Base-by-base conservation (phyloP, 2,888 invertebrate genomes). In the Chorisops tibialis region DNA sequence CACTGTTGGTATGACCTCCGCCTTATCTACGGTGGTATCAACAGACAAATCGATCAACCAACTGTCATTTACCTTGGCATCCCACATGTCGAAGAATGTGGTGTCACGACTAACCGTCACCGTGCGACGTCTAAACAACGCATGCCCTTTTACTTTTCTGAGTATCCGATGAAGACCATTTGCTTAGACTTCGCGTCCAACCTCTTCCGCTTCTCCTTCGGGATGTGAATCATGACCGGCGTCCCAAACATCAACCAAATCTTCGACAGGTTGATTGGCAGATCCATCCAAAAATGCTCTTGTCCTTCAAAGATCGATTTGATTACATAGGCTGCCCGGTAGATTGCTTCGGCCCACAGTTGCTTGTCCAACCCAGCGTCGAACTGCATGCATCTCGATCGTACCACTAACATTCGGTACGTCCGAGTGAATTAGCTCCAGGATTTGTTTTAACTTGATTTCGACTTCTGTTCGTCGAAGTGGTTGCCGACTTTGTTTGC, bases 91-190 rank as follows among this genome's bases (percentile, higher is more conserved):
- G 37, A 37, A 12, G 37, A 37, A 37, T 12, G 12, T 37, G 37
- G 12, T 12, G 12, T 37, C 37, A 37, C 37, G 37, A 37, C 37
- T 37, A 12, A 37, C 37, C 37, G 12, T 37, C 37, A n/a, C 14
- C 43, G 43, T n/a, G n/a, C n/a, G n/a, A n/a, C n/a, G n/a, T n/a
- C n/a, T n/a, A 43, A 43, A 14, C 43, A 43, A 43, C 43, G 43
- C n/a, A 43, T n/a, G 7, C 43, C 43, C 11, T 43, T 43, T 9
- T 9, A 16, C 11, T 7, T 9, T 14, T 43, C 43, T 9, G 43
- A 43, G 14, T n/a, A 43, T 43, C 43, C 43, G n/a, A 43, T 9
- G 43, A 43, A n/a, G n/a, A n/a, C n/a, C n/a, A n/a, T n/a, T n/a
- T n/a, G n/a, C n/a, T n/a, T n/a, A n/a, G n/a, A n/a, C n/a, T n/a